A percentile compares a stretch with the other conserved stretches of the same genome.
Conservation (phyloP, 2,797 vertebrate genomes). For the Orientallactaga sibirica region DNA sequence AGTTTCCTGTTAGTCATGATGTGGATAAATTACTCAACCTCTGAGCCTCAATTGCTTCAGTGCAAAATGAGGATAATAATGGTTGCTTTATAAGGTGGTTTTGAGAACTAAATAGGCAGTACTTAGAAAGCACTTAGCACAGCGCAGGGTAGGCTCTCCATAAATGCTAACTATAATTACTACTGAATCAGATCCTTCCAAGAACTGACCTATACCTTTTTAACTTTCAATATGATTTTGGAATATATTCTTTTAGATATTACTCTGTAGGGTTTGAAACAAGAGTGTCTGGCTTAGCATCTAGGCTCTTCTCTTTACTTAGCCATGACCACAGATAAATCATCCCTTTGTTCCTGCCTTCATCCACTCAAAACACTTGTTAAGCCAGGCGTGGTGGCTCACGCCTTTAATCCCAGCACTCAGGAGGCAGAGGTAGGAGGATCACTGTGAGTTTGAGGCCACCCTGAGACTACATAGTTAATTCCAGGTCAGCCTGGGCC, state of each 20-base stretch:
- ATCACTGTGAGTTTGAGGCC: too few relatives aligned
- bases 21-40: conserved; percentile 28
- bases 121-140: neutral
- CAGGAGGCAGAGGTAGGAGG: too few relatives aligned
- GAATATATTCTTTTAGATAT: conserved; percentile 21
- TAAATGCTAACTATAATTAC: conserved; percentile 16
- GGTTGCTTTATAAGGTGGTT: conserved; percentile 1
- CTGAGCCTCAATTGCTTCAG: conserved; percentile 18
- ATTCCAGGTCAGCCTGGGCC: too few relatives aligned
- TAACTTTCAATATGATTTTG: conserved; percentile 45
- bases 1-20: neutral
- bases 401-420: too few relatives aligned
- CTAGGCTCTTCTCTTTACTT: neutral
- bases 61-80: conserved; percentile 42
- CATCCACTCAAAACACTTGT: neutral
- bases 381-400: too few relatives aligned
- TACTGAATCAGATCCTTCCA: conserved; percentile 33
- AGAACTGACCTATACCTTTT: conserved; percentile 55
- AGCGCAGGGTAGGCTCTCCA: neutral
- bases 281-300: neutral
- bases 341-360: neutral
- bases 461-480: too few relatives aligned
- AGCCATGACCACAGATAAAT: neutral
- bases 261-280: neutral
- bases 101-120: conserved; percentile 32